Evolutionary conservation across 2,113 vertebrate genomes (phyloP).

Genomic region (Pachyramphus minor): DNA sequence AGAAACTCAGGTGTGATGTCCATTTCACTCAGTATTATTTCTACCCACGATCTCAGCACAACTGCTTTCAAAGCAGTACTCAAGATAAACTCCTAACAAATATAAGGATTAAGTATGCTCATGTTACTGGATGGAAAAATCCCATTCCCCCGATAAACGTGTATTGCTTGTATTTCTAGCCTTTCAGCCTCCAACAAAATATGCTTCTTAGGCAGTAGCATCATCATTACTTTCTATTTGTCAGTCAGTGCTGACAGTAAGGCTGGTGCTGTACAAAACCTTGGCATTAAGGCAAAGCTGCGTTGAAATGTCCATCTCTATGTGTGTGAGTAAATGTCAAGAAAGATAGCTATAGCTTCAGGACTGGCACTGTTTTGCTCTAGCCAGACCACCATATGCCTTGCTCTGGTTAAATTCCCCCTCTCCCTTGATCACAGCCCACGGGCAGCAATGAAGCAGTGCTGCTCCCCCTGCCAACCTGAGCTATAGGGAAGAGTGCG

Average conservation of each 20-base stretch:
- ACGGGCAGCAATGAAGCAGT: background rate
- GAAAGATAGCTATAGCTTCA: background rate
- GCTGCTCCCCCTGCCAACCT: background rate
- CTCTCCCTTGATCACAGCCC: background rate
- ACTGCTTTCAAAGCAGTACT: background rate
- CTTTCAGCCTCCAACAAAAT: background rate
- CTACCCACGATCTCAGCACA: background rate
- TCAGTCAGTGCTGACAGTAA: background rate
- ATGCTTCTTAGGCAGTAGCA: background rate
- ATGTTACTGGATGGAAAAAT: background rate
- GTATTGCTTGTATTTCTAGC: background rate
- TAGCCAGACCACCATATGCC: background rate
- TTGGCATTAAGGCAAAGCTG: background rate
- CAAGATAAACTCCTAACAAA: background rate
- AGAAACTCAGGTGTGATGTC: background rate
- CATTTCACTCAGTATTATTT: background rate
- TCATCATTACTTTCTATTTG: background rate
- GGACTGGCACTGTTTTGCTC: background rate
- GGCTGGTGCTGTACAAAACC: background rate
- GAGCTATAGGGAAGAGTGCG: rapidly evolving
- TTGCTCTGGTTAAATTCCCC: background rate
- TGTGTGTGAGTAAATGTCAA: background rate
- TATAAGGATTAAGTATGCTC: background rate
- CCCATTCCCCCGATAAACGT: background rate
- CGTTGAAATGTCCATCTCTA: background rate